These are phyloP conservation scores for Prosopocoilus inquinatus DNA, from an alignment of 2,888 invertebrate genomes.

Conservation along the genomic window DNA sequence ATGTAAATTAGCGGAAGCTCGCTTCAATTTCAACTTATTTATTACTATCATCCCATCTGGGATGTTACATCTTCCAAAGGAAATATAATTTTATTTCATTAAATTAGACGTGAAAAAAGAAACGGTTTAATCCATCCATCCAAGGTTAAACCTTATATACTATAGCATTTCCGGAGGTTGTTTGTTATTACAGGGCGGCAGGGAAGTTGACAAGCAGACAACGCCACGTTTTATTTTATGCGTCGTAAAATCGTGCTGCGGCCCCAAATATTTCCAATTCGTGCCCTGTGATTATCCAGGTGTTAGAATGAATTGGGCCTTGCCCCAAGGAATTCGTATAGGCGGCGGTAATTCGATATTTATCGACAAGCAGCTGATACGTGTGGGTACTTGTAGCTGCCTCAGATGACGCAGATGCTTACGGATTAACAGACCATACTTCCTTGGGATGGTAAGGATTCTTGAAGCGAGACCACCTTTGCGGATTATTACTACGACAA, in stretches of 20 bases:
- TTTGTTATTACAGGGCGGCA: slow-evolving; percentile 1
- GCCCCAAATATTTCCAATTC: slow-evolving; percentile 1
- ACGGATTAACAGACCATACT: slow-evolving; percentile 23
- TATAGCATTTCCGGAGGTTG: too few species aligned
- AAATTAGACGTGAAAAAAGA: too few species aligned
- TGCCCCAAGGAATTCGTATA: neutral
- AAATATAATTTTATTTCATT: too few species aligned
- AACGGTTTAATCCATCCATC: too few species aligned
- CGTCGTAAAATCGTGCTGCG: neutral
- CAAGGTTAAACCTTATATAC: too few species aligned
- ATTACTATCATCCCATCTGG: too few species aligned
- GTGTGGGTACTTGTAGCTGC: slow-evolving; percentile 7
- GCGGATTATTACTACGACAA: slow-evolving; percentile 9
- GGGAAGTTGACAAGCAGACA: neutral
- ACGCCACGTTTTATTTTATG: neutral
- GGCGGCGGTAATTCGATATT: slow-evolving; percentile 1
- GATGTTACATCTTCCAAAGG: too few species aligned
- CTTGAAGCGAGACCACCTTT: slow-evolving; percentile 17
- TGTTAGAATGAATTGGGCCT: neutral
- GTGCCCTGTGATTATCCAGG: neutral
- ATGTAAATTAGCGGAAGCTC: slow-evolving; percentile 18
- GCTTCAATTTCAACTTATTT: slow-evolving; percentile 4
- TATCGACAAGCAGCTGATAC: neutral
- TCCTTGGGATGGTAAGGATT: slow-evolving; percentile 14
- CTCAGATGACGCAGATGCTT: slow-evolving; percentile 21